These are phyloP conservation scores for Varroa destructor DNA, from an alignment of 1,140 invertebrate genomes.

Conservation along the genomic window DNA sequence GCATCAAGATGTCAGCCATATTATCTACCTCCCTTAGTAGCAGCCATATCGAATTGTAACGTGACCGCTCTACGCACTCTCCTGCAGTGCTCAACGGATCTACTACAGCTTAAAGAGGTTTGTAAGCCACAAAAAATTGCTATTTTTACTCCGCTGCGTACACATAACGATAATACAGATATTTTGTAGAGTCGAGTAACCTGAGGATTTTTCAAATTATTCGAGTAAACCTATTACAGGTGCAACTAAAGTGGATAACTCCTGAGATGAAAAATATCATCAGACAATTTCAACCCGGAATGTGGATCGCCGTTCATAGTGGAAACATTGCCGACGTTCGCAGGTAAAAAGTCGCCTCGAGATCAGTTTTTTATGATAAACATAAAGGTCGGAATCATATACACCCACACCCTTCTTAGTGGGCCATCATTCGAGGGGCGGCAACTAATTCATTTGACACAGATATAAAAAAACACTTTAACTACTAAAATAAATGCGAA, in stretches of 20 bases:
- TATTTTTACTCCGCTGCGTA: too few species aligned
- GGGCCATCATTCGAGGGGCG: too few species aligned
- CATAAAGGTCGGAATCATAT: too few species aligned
- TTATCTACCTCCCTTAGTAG: background rate
- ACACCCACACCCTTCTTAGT: too few species aligned
- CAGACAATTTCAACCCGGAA: constrained; percentile 9
- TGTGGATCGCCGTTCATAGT: constrained; percentile 21
- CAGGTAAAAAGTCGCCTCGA: background rate
- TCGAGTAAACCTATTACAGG: background rate
- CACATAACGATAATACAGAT: too few species aligned
- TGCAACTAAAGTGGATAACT: background rate
- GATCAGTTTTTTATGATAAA: too few species aligned
- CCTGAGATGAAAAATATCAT: background rate
- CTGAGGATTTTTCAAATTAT: too few species aligned
- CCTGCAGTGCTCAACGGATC: constrained; percentile 6
- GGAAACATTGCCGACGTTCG: constrained; percentile 22
- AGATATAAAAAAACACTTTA: too few species aligned
- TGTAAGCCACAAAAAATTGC: background rate
- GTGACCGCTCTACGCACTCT: background rate
- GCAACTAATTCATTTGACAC: too few species aligned
- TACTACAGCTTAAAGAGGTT: constrained; percentile 14
- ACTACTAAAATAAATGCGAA: too few species aligned
- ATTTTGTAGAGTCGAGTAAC: too few species aligned
- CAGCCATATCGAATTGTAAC: background rate
- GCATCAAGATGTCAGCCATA: background rate